phyloP scores from a whole-genome alignment of 2,113 vertebrate genomes.

The Thamnaconus septentrionalis region DNA sequence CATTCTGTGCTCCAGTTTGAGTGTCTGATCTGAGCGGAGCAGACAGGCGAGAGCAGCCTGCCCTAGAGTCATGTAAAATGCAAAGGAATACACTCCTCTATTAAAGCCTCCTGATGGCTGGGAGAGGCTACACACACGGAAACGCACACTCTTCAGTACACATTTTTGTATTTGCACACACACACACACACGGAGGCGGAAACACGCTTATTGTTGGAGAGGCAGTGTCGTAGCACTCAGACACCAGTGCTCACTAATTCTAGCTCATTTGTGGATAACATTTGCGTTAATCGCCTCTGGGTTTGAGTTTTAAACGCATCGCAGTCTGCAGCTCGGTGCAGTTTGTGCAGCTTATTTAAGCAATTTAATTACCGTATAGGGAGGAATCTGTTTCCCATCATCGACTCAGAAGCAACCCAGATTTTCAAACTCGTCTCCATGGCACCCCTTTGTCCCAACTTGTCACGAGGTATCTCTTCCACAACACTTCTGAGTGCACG shows the following conservation, averaged over 20 bases:
- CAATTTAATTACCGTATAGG: slow-evolving; percentile 4
- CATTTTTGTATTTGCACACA: neutral
- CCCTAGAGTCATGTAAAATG: slow-evolving; percentile 93
- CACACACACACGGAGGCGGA: slow-evolving; percentile 24
- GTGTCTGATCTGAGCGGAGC: slow-evolving; percentile 87
- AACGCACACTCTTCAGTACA: slow-evolving; percentile 11
- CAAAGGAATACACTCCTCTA: slow-evolving; percentile 85
- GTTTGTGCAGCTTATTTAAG: slow-evolving; percentile 3
- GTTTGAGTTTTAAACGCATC: slow-evolving; percentile 8
- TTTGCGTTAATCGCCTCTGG: slow-evolving; percentile 11
- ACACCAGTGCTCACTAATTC: slow-evolving; percentile 28
- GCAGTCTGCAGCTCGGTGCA: slow-evolving; percentile 8
- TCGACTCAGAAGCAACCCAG: slow-evolving; percentile 32
- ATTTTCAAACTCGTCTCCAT: slow-evolving; percentile 25
- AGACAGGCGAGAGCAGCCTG: slow-evolving; percentile 92
- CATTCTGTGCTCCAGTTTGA: slow-evolving; percentile 83
- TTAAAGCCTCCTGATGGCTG: slow-evolving; percentile 73
- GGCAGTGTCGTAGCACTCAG: slow-evolving; percentile 32
- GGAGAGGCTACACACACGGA: slow-evolving; percentile 41
- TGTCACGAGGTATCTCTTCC: slow-evolving; percentile 60
- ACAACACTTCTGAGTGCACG: slow-evolving; percentile 66
- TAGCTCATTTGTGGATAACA: slow-evolving; percentile 28
- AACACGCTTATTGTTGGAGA: slow-evolving; percentile 33
- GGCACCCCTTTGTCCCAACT: slow-evolving; percentile 32
- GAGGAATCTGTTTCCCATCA: slow-evolving; percentile 27